Percentiles rank a stretch among this genome's conserved stretches.
Evolutionary conservation across 2,888 invertebrate species (phyloP).

Genomic region (Spodoptera littoralis): DNA sequence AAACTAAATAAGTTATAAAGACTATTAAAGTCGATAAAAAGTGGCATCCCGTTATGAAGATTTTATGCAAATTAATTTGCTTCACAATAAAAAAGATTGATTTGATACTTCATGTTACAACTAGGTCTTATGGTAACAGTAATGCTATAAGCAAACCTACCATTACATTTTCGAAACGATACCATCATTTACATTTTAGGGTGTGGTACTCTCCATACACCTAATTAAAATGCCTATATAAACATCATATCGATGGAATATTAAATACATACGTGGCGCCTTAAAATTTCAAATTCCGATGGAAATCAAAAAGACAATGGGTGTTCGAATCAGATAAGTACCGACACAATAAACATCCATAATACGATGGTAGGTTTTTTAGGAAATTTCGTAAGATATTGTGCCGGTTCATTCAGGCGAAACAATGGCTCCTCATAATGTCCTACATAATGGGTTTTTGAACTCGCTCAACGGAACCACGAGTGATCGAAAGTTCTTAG

Average conservation of each 20-base stretch:
- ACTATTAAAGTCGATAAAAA: conserved; percentile 33
- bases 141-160: conserved; percentile 8
- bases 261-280: conserved; percentile 53
- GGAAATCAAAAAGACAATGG: conserved; percentile 76
- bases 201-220: conserved; percentile 16
- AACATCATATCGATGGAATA: conserved; percentile 50
- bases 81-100: conserved; percentile 28
- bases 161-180: conserved; percentile 17
- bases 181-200: conserved; percentile 18
- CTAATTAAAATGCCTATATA: conserved; percentile 59
- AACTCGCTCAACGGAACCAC: conserved; percentile 84
- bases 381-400: conserved; percentile 88
- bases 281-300: conserved; percentile 55
- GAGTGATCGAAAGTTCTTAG: conserved; percentile 82
- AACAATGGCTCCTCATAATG: conserved; percentile 86
- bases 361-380: conserved; percentile 82
- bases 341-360: conserved; percentile 82
- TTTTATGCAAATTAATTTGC: conserved; percentile 44
- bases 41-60: conserved; percentile 32
- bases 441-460: conserved; percentile 85
- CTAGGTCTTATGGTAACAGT: conserved; percentile 11
- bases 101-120: conserved; percentile 14
- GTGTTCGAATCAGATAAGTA: conserved; percentile 73
- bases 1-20: conserved; percentile 34
- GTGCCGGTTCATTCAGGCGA: conserved; percentile 84